Base-by-base conservation (phyloP, 2,888 invertebrate genomes). In the Lapara coniferarum region DNA sequence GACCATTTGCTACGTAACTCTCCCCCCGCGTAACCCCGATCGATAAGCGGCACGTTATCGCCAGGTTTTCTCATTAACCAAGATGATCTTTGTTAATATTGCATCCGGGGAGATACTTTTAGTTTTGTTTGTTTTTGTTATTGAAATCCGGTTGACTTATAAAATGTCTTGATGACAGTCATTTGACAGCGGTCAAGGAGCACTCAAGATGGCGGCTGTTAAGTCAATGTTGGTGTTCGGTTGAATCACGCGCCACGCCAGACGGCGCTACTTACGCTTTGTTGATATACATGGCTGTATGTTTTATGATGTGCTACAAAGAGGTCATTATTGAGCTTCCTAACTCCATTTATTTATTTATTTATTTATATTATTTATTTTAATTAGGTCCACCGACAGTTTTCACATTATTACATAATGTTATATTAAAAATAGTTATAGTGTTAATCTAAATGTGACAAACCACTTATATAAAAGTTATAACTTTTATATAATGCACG, bases 131-230 rank as follows among this genome's bases (percentile, higher is more conserved):
- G 88, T 90, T 90, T 83, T 90, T 90, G 88, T 88, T 89, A 86
- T 89, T 88, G 87, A 78, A 85, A 81, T 87, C 80, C 76, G 72
- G 77, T 85, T 91, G 90, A 89, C 89, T 89, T 82, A 77, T 86
- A 86, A 84, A 86, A 89, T 88, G 92, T 92, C 93, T 84, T 80
- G 75, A 80, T 93, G 93, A 93, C 93, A 92, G 86, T 82, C 84
- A 85, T 86, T 85, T 92, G 92, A 91, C 92, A 92, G 89, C 83
- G 83, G 83, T 86, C 88, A 85, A 77, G 81, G 77, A 75, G 71
- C 71, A 85, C 70, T 85, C 88, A 92, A 92, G 84, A 92, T 92
- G 91, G 91, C 89, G 76, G 86, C 72, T 75, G 74, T 72, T 73
- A 75, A 77, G 75, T 73, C 73, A 70, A 74, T 75, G 74, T n/a